These are phyloP conservation scores for Drosophila lini DNA, from an alignment of 1,140 invertebrate species.

Conservation along the genomic window DNA sequence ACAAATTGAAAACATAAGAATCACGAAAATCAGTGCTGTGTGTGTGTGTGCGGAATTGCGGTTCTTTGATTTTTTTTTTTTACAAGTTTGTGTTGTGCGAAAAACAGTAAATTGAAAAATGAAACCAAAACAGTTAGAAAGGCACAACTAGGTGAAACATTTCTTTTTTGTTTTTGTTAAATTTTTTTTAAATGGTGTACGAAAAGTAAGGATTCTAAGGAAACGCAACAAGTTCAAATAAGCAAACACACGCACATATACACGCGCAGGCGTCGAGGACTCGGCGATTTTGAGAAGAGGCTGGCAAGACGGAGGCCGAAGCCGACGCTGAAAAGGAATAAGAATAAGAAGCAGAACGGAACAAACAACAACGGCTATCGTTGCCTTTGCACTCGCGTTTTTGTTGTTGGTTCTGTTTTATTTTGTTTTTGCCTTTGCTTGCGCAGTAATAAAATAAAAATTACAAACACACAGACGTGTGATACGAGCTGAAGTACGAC, in stretches of 20 bases:
- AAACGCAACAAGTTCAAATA: slow-evolving; percentile 28
- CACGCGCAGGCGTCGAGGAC: slow-evolving; percentile 18
- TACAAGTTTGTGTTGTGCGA: slow-evolving; percentile 8
- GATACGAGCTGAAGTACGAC: slow-evolving; percentile 69
- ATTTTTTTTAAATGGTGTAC: slow-evolving; percentile 11
- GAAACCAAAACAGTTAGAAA: neutral
- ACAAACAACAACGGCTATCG: slow-evolving; percentile 17
- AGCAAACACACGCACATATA: slow-evolving; percentile 20
- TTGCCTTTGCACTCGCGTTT: slow-evolving; percentile 14
- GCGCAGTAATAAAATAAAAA: slow-evolving; percentile 68
- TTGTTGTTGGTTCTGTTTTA: slow-evolving; percentile 20
- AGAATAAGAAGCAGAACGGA: slow-evolving; percentile 24
- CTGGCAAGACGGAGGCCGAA: neutral
- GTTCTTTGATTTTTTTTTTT: neutral
- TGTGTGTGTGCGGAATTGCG: slow-evolving; percentile 11
- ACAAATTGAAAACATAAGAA: neutral
- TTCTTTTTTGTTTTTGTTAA: neutral
- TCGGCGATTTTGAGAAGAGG: neutral
- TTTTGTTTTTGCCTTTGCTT: slow-evolving; percentile 46
- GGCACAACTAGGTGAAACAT: neutral
- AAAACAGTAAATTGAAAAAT: slow-evolving; percentile 7
- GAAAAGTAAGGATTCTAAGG: neutral
- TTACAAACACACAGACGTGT: slow-evolving; percentile 61
- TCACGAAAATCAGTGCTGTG: neutral
- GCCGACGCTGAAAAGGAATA: slow-evolving; percentile 12